Conservation (phyloP, 1,140 invertebrate species). For the Trinorchestia longiramus region DNA sequence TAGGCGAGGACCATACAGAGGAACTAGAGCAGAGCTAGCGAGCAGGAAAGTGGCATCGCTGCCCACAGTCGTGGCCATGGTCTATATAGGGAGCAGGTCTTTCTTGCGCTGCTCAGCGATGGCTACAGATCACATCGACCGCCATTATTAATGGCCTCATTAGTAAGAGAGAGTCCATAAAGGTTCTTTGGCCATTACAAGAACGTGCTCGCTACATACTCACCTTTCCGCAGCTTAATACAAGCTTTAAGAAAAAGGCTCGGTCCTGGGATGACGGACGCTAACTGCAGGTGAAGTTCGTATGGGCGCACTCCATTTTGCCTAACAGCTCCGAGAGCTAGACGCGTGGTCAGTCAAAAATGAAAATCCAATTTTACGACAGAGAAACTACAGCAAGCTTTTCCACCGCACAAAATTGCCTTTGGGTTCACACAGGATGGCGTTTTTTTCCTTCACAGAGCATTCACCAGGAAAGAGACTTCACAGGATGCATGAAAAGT, state of each 20-base stretch:
- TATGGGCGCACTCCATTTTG: background rate
- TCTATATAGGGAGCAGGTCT: background rate
- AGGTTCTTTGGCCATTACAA: background rate
- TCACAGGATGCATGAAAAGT: background rate
- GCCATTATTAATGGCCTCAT: constrained; percentile 39
- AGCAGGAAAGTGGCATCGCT: background rate
- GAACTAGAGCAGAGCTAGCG: background rate
- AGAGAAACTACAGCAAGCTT: background rate
- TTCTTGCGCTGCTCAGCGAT: background rate
- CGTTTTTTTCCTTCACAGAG: background rate
- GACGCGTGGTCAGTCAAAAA: background rate
- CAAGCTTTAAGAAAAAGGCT: background rate
- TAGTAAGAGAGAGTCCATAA: constrained; percentile 35
- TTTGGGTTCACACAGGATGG: background rate
- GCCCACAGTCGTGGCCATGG: background rate
- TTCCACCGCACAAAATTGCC: constrained; percentile 4
- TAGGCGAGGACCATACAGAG: background rate
- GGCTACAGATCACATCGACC: constrained; percentile 22
- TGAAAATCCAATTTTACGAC: background rate
- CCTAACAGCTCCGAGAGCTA: background rate
- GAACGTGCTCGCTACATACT: background rate
- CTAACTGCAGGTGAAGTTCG: background rate
- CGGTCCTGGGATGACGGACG: background rate
- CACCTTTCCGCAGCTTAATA: constrained; percentile 1
- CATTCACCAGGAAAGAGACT: background rate